Evolutionary conservation across 2,888 invertebrate genomes (phyloP).

Genomic region (Drosophila neonasuta): DNA sequence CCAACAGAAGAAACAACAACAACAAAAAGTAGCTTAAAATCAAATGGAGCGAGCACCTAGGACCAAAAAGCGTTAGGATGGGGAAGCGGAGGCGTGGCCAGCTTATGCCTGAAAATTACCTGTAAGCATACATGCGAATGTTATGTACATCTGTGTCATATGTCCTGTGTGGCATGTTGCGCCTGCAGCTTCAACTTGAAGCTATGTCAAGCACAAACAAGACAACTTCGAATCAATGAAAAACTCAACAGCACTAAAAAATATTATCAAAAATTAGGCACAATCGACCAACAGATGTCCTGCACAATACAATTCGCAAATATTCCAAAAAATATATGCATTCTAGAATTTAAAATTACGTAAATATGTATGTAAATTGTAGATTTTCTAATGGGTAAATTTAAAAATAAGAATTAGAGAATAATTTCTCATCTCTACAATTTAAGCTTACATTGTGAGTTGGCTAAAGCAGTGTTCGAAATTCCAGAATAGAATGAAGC

Average conservation of each 20-base stretch:
- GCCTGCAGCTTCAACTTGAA: conserved; percentile 46
- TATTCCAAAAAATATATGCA: no score
- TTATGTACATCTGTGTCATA: conserved; percentile 20
- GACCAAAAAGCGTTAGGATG: neutral
- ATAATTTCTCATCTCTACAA: no score
- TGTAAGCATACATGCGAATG: conserved; percentile 10
- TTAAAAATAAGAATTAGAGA: no score
- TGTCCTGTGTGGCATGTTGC: conserved; percentile 47
- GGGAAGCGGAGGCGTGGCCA: conserved; percentile 31
- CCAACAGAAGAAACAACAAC: conserved; percentile 28
- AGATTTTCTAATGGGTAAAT: no score
- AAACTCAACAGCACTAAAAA: conserved; percentile 31
- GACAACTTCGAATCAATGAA: conserved; percentile 39
- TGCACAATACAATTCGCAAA: neutral
- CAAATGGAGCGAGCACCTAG: conserved; percentile 19
- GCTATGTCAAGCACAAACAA: conserved; percentile 37
- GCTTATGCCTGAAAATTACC: conserved; percentile 47
- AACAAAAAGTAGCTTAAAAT: conserved; percentile 47
- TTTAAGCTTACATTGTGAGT: no score
- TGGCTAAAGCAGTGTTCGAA: no score
- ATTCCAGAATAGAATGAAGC: no score
- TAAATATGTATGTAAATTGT: no score
- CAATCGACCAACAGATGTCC: conserved; percentile 3
- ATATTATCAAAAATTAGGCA: neutral
- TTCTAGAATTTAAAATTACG: no score